Evolutionary conservation across 2,888 invertebrate genomes (phyloP), one percentile per base, ranked within the genome.

Genomic region (Hecatera dysodea): DNA sequence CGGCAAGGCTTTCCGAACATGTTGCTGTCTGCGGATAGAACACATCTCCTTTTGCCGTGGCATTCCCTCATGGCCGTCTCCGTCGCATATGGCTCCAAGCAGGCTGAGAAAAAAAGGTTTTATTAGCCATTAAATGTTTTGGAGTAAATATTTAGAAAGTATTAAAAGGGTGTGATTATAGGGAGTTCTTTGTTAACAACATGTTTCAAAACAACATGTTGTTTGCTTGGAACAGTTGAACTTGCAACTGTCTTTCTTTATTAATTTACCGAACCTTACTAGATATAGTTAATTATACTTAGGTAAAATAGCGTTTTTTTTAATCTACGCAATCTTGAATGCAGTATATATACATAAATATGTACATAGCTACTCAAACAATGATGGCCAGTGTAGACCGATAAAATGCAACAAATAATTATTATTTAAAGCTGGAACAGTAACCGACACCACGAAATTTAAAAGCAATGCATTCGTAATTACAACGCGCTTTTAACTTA

Each of bases 31-130:
- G 98, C 98, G 29, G 97, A 97, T 63, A 98, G 96, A 60, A 97
- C 97, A 90, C 98, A 98, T 72, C 97, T 97, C 76, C 98, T 96
- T 90, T 98, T 97, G 46, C 98, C 98, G 90, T 98, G 98, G 91
- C 98, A 98, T 85, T 97, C 97, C 88, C 98, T 97, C 98, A 99
- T 98, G 67, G 99, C 98, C 24, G 98, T 98, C 94, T 99, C 98
- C n/a, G 98, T 98, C 8, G 98, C 98, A 93, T 98, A 98, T 85
- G 98, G 98, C 83, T 98, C 98, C 92, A 98, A 96, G 92, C 99
- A 99, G 24, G 98, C 99, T 99, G 86, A 39, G 70, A 73, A 80
- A 83, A 70, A 73, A 64, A 15, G 8, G 5, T 61, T 80, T 78
- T 74, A 81, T 78, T 73, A 80, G 44, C 48, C 67, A 64, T 83